Conservation (phyloP, 2,797 vertebrate genomes). For the Argyrosomus regius region DNA sequence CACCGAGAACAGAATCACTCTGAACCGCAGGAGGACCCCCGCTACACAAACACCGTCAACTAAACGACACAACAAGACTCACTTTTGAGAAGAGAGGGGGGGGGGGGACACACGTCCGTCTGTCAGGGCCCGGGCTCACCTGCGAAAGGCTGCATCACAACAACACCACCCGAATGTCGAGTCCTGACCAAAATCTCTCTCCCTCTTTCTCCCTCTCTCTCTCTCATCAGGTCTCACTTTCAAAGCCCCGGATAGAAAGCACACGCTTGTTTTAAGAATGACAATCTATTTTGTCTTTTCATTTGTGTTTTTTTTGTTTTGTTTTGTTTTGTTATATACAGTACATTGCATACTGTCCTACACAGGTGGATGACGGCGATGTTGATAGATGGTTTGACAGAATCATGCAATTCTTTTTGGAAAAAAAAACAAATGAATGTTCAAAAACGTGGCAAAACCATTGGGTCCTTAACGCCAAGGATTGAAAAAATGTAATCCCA, state of each 20-base stretch:
- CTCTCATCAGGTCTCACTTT: slow-evolving; percentile 38
- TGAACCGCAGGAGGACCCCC: slow-evolving; percentile 52
- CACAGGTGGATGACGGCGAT: slow-evolving; percentile 49
- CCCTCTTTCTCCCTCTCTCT: background rate
- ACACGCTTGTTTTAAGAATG: slow-evolving; percentile 73
- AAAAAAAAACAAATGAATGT: slow-evolving; percentile 69
- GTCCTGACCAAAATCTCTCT: slow-evolving; percentile 28
- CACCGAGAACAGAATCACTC: slow-evolving; percentile 66
- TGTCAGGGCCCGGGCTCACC: slow-evolving; percentile 40
- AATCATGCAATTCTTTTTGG: slow-evolving; percentile 49
- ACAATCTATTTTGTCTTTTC: slow-evolving; percentile 73
- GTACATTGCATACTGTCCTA: slow-evolving; percentile 53
- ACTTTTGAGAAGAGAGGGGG: slow-evolving; percentile 39
- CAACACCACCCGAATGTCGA: slow-evolving; percentile 20
- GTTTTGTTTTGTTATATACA: slow-evolving; percentile 30
- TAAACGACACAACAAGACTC: slow-evolving; percentile 51
- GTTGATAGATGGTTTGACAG: slow-evolving; percentile 47
- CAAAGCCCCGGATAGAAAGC: slow-evolving; percentile 76
- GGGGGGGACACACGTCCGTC: background rate
- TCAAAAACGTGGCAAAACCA: slow-evolving; percentile 72
- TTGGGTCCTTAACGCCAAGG: slow-evolving; percentile 78
- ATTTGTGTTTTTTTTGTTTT: slow-evolving; percentile 39
- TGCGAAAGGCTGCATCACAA: slow-evolving; percentile 10
- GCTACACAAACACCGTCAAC: slow-evolving; percentile 48
- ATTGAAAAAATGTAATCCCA: slow-evolving; percentile 72